A percentile compares a stretch with the other conserved stretches of the same genome.
These are phyloP conservation scores for Todus mexicanus DNA, from an alignment of 2,797 vertebrate species.

Conservation along the genomic window DNA sequence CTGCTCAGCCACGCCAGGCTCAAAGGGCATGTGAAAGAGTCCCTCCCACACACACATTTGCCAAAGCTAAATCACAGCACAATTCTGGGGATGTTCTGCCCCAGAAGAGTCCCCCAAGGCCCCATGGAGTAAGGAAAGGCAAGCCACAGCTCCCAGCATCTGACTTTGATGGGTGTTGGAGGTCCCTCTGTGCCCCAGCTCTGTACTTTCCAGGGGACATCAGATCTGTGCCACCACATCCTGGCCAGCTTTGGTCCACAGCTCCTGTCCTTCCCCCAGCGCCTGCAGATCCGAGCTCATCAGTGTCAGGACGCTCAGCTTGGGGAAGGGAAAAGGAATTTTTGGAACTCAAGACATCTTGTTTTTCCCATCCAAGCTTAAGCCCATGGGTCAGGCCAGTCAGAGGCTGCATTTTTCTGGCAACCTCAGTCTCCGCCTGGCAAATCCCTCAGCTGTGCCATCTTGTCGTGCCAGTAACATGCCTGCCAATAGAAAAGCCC, in stretches of 20 bases:
- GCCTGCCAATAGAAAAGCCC: neutral
- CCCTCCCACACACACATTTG: accelerated
- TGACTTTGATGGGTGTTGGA: neutral
- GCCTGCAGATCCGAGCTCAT: neutral
- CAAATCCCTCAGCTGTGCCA: neutral
- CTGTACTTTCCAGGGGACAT: neutral
- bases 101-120: neutral
- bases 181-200: neutral
- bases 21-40: neutral
- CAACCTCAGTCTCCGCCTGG: neutral
- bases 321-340: neutral
- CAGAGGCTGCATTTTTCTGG: neutral
- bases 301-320: accelerated
- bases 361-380: neutral
- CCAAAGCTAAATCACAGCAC: neutral
- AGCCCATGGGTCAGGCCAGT: accelerated
- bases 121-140: neutral
- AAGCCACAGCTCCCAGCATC: neutral
- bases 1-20: accelerated
- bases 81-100: neutral
- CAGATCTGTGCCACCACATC: neutral
- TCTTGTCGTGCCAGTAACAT: neutral
- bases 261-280: neutral
- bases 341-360: neutral
- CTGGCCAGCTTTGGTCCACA: neutral